phyloP scores from a whole-genome alignment of 2,888 invertebrate genomes.

The Rhaphigaster nebulosa region DNA sequence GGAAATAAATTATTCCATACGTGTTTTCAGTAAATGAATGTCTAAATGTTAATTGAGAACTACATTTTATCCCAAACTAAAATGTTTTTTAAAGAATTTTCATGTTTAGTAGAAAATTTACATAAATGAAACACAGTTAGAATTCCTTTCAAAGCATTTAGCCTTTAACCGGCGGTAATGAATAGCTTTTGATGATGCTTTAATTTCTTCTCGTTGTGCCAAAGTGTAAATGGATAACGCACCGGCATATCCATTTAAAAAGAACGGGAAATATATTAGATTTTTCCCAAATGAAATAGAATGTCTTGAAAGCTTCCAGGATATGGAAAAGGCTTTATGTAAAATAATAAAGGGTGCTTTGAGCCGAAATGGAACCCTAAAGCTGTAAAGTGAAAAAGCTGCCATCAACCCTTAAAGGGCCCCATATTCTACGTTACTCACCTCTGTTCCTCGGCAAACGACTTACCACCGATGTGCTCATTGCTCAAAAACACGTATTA shows the following conservation, averaged over 20 bases:
- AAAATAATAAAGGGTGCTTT: constrained; percentile 17
- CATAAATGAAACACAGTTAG: neutral
- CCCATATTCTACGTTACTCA: constrained; percentile 1
- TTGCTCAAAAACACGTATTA: constrained; percentile 22
- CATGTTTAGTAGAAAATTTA: neutral
- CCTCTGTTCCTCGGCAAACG: neutral
- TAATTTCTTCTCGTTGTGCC: neutral
- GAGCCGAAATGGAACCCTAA: neutral
- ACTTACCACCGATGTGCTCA: neutral
- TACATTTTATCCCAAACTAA: neutral
- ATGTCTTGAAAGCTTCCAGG: neutral
- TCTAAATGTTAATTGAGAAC: neutral
- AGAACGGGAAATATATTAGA: neutral
- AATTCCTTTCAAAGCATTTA: neutral
- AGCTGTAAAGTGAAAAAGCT: constrained; percentile 42
- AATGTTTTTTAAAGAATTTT: neutral
- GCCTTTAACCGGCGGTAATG: neutral
- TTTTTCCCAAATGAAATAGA: neutral
- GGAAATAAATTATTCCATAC: neutral
- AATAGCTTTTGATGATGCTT: neutral
- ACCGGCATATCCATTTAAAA: neutral
- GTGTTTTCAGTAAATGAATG: neutral
- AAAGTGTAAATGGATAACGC: neutral
- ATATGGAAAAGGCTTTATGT: constrained; percentile 28
- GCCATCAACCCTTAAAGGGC: constrained; percentile 13